Evolutionary conservation across 1,140 invertebrate species (phyloP).

Genomic region (Psilanteris sp.): DNA sequence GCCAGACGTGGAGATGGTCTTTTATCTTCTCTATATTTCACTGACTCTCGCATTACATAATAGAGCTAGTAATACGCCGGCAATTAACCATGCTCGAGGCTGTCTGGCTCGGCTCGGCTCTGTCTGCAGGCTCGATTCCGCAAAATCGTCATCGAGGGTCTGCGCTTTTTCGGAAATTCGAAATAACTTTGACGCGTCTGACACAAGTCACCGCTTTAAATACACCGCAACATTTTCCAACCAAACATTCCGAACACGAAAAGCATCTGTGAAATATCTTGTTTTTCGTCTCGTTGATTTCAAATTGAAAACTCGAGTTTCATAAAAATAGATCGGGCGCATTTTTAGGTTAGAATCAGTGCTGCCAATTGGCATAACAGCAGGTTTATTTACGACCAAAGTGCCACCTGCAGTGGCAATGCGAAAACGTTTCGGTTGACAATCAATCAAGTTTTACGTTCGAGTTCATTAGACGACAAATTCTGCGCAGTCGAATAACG

Average conservation of each 20-base stretch:
- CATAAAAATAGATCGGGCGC: too few relatives aligned
- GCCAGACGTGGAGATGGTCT: conserved; percentile 50
- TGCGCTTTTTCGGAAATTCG: conserved; percentile 47
- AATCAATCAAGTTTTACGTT: too few relatives aligned
- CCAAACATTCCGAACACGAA: conserved; percentile 2
- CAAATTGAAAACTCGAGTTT: too few relatives aligned
- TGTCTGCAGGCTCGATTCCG: conserved; percentile 48
- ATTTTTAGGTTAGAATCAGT: too few relatives aligned
- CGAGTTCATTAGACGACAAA: too few relatives aligned
- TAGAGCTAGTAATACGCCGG: conserved; percentile 56
- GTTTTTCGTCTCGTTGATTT: conserved; percentile 12
- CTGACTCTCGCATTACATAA: conserved; percentile 58
- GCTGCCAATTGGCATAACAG: neutral
- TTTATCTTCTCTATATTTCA: conserved; percentile 57
- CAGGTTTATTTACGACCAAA: too few relatives aligned
- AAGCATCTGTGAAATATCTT: conserved; percentile 21
- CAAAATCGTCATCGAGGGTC: conserved; percentile 50
- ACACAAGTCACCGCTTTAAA: conserved; percentile 38
- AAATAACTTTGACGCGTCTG: conserved; percentile 43
- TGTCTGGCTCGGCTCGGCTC: conserved; percentile 51
- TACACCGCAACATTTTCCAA: conserved; percentile 23
- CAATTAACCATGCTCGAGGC: conserved; percentile 60
- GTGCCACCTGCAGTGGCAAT: too few relatives aligned
- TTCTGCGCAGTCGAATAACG: too few relatives aligned
- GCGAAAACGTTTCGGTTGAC: too few relatives aligned